These are phyloP conservation scores for Uria aalge DNA, from an alignment of 2,113 vertebrate species.

Conservation along the genomic window DNA sequence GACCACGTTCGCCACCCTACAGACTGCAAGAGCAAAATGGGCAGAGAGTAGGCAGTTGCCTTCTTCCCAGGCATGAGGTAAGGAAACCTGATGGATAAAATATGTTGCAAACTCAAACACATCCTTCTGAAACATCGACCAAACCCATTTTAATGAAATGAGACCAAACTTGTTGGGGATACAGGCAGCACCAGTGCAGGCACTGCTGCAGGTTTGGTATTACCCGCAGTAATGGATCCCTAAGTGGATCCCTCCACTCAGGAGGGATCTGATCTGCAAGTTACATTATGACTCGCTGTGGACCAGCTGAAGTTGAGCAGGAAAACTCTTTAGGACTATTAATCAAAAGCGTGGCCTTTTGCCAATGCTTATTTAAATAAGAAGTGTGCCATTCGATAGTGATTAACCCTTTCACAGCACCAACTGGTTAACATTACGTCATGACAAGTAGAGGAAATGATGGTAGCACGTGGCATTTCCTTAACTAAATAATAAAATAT, in stretches of 20 bases:
- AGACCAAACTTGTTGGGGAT: not conserved
- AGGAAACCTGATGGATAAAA: not conserved
- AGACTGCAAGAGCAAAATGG: not conserved
- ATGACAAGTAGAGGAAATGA: not conserved
- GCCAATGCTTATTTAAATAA: not conserved
- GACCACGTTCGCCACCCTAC: rapidly evolving
- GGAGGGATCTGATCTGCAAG: too few species aligned
- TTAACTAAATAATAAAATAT: not conserved
- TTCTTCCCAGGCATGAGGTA: not conserved
- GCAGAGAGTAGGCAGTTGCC: not conserved
- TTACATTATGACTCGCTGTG: rapidly evolving
- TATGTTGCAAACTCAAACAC: not conserved
- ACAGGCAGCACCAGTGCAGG: rapidly evolving
- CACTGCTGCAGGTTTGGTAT: not conserved
- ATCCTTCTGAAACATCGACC: not conserved
- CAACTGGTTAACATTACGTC: not conserved
- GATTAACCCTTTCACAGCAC: not conserved
- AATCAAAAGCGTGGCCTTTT: not conserved
- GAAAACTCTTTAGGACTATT: not conserved
- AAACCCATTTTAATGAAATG: not conserved
- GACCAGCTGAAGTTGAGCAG: not conserved
- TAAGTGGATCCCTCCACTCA: not conserved
- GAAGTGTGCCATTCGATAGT: not conserved
- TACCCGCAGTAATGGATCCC: not conserved
- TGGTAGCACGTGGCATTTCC: not conserved